Evolutionary conservation across 2,797 vertebrate species (phyloP).

Genomic region (Lycodopsis pacificus): DNA sequence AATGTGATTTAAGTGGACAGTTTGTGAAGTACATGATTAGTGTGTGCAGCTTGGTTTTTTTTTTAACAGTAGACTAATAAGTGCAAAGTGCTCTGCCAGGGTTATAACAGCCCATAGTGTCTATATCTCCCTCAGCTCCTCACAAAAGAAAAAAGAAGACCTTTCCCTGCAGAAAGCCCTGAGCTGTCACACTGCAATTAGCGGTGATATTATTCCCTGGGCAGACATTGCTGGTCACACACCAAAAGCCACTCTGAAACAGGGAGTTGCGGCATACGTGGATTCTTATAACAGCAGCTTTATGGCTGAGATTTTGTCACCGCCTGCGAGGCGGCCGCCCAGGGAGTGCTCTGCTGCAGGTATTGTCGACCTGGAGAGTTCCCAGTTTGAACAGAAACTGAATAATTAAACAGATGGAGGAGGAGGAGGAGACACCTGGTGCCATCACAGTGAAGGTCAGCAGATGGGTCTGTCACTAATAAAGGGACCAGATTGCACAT

Average conservation of each 20-base stretch:
- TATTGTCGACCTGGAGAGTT: slow-evolving; percentile 56
- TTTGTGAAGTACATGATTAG: slow-evolving; percentile 24
- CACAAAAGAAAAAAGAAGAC: slow-evolving; percentile 1
- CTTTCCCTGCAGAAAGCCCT: slow-evolving; percentile 47
- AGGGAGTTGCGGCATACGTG: slow-evolving; percentile 40
- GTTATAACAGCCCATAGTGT: slow-evolving; percentile 49
- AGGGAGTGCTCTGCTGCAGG: slow-evolving; percentile 67
- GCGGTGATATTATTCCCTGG: slow-evolving; percentile 69
- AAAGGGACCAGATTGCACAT: slow-evolving; percentile 46
- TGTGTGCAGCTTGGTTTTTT: slow-evolving; percentile 11
- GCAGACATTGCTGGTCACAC: slow-evolving; percentile 59
- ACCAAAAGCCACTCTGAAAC: slow-evolving; percentile 43
- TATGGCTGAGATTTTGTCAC: slow-evolving; percentile 63
- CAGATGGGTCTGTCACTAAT: slow-evolving; percentile 66
- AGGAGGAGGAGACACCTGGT: slow-evolving; percentile 75
- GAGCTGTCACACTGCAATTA: slow-evolving; percentile 71
- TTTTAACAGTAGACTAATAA: slow-evolving; percentile 44
- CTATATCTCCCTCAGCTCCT: slow-evolving; percentile 36
- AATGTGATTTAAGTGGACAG: slow-evolving; percentile 13
- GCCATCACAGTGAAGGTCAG: slow-evolving; percentile 71
- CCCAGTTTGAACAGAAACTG: slow-evolving; percentile 66
- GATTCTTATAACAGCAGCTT: slow-evolving; percentile 56
- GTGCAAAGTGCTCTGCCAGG: slow-evolving; percentile 53
- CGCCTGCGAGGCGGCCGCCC: slow-evolving; percentile 48
- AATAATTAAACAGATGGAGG: slow-evolving; percentile 81